phyloP scores from a whole-genome alignment of 2,797 vertebrate genomes.

The Hoplostethus atlanticus region DNA sequence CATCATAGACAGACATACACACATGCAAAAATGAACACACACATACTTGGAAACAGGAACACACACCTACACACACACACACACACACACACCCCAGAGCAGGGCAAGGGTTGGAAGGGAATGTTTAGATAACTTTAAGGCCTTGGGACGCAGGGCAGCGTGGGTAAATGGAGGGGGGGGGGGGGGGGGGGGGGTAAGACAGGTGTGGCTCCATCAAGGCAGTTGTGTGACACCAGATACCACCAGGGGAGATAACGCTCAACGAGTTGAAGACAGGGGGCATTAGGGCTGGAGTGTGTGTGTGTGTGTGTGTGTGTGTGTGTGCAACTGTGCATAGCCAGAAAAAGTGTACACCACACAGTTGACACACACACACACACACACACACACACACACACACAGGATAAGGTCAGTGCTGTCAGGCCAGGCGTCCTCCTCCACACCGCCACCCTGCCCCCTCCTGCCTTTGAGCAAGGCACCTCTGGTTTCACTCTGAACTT shows the following conservation, averaged over 20 bases:
- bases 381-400: conserved; percentile 7
- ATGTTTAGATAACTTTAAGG: conserved; percentile 69
- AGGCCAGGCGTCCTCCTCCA: conserved; percentile 2
- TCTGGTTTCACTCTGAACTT: too few relatives aligned
- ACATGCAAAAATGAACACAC: conserved; percentile 22
- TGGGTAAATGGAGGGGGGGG: conserved; percentile 13
- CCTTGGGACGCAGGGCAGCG: conserved; percentile 23
- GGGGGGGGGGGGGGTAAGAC: conserved; percentile 48
- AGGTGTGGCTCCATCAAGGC: conserved; percentile 72
- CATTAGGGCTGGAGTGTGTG: conserved; percentile 24
- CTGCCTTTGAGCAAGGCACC: conserved; percentile 15
- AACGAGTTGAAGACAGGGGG: conserved; percentile 44
- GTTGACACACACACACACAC: neutral
- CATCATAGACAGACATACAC: conserved; percentile 27
- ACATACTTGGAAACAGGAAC: conserved; percentile 14
- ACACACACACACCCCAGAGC: conserved; percentile 13
- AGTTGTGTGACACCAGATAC: conserved; percentile 73
- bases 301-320: conserved; percentile 17
- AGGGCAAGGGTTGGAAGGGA: conserved; percentile 26
- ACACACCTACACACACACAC: neutral
- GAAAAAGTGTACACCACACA: conserved; percentile 1
- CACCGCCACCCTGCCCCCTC: neutral
- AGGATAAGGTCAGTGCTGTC: conserved; percentile 29
- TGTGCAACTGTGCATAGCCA: neutral
- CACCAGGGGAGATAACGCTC: conserved; percentile 46